Evolutionary conservation across 2,113 vertebrate species (phyloP), one percentile per base, ranked within the genome.

Genomic region (Bungarus multicinctus): DNA sequence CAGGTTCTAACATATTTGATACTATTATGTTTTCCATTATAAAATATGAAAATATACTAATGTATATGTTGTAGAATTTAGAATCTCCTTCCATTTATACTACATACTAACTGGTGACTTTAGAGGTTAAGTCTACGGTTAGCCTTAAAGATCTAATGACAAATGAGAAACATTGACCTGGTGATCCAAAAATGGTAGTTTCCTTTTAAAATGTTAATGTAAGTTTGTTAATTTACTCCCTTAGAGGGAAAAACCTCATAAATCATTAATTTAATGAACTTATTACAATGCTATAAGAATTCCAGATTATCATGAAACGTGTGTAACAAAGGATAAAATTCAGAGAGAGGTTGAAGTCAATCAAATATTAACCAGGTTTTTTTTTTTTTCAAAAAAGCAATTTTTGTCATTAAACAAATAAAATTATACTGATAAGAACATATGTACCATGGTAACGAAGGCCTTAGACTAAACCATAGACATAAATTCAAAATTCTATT

Each of bases 211-310:
- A 96, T 96, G 96, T 94, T 93, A 94, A 96, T 88, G 34, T 93
- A 91, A 54, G 94, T 96, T 97, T 95, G 96, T 96, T 97, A 97
- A 97, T 97, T 87, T 96, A 96, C 96, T 96, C 93, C 95, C 94
- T 90, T 94, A 93, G 93, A 95, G 90, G 94, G 94, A 96, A 39
- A 87, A 94, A 57, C 2, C 30, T 89, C 95, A 91, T 92, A 85
- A 95, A 94, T 93, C 64, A 95, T 87, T 23, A 1, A 9, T 86
- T 95, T 97, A 97, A 97, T 97, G 89, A 97, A 91, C 95, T 97
- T 92, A 95, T 98, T 97, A 96, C 86, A 85, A 96, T 96, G 96
- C 94, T 94, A 92, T 92, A 47, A 2, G 0, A 89, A 64, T 87
- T 90, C 90, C 20, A 60, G 91, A 85, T 87, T 90, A 92, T 94